phyloP scores from a whole-genome alignment of 2,888 invertebrate species.

The Rotaria socialis region DNA sequence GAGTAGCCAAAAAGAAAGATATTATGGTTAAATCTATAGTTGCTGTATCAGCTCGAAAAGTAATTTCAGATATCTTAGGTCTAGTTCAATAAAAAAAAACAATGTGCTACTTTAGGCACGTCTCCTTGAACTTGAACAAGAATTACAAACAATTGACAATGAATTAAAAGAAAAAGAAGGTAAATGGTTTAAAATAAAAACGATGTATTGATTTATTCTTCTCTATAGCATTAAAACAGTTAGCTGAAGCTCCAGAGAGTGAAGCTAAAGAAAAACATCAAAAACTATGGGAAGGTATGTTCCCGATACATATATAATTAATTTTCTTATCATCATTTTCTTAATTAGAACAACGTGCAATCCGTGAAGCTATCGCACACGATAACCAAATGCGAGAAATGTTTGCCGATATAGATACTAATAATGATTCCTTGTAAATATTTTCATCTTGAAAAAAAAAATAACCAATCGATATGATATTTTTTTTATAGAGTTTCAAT shows the following conservation, averaged over 20 bases:
- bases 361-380: conserved; percentile 52
- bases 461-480: too few species aligned
- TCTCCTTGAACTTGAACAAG: conserved; percentile 69
- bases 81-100: too few species aligned
- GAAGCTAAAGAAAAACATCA: conserved; percentile 66
- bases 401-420: conserved; percentile 75
- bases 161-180: conserved; percentile 48
- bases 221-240: conserved; percentile 58
- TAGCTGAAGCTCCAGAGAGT: conserved; percentile 71
- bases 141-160: conserved; percentile 61
- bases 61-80: conserved; percentile 48
- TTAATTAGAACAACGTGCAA: conserved; percentile 51
- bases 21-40: conserved; percentile 73
- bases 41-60: conserved; percentile 69
- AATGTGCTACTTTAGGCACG: conserved; percentile 61
- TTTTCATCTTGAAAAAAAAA: conserved; percentile 6
- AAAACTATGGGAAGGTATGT: conserved; percentile 59
- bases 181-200: conserved; percentile 47
- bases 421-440: conserved; percentile 67
- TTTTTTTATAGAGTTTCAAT: conserved; percentile 63
- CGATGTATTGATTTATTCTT: not conserved
- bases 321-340: not conserved
- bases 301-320: not conserved
- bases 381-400: conserved; percentile 59
- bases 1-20: conserved; percentile 65